phyloP scores from a whole-genome alignment of 2,797 vertebrate species.

The Catharus ustulatus region DNA sequence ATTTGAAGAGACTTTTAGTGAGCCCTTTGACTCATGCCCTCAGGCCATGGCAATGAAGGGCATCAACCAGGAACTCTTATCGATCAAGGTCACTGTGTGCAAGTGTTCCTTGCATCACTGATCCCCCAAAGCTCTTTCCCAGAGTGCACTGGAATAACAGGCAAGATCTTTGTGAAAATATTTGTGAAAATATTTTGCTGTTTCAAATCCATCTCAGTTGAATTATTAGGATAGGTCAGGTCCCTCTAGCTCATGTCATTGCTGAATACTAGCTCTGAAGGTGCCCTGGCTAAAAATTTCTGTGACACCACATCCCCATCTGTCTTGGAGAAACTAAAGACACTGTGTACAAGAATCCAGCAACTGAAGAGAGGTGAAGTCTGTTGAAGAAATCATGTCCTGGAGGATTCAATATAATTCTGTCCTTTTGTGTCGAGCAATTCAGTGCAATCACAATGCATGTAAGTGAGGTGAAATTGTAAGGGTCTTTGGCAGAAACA shows the following conservation, averaged over 20 bases:
- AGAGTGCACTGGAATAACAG: not conserved
- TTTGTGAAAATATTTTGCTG: not conserved
- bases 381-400: not conserved
- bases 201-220: not conserved
- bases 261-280: not conserved
- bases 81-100: fast-evolving
- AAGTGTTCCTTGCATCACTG: not conserved
- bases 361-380: not conserved
- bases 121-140: not conserved
- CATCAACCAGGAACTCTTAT: not conserved
- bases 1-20: not conserved
- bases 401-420: not conserved
- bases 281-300: not conserved
- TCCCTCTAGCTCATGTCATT: not conserved
- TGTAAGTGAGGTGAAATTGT: not conserved
- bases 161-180: not conserved
- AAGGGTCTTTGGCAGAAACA: not conserved
- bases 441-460: not conserved
- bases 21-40: not conserved
- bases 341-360: not conserved
- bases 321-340: not conserved
- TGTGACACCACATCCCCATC: not conserved
- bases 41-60: not conserved
- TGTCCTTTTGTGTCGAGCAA: not conserved
- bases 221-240: not conserved